Evolutionary conservation across 2,113 vertebrate species (phyloP), one percentile per base, ranked within the genome.

Genomic region (Catharus minimus): DNA sequence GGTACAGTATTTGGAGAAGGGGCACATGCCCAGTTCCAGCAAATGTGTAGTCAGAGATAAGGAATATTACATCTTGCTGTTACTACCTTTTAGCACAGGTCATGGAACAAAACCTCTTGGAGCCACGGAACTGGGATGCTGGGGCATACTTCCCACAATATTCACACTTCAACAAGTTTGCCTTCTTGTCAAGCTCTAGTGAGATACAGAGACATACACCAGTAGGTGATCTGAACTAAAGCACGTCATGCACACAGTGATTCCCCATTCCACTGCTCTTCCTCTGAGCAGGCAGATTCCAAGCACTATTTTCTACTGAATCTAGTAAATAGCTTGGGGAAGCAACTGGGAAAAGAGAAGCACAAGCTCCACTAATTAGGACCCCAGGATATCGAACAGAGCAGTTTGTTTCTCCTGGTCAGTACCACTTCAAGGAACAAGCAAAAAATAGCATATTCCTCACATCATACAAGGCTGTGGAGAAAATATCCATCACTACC

Each of bases 41-140:
- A 44, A 62, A 77, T 0, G 0, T 24, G 15, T 5, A 61, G 61
- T 36, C 74, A 58, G 30, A 81, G 38, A 44, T 68, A 57, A 82
- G 46, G 21, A 71, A 43, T 20, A 69, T 50, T 30, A 61, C 20
- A 27, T 47, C 57, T 76, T 68, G 24, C 38, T 53, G 7, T 69
- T 68, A 27, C 27, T 98, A 99, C 99, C 99, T 99, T 97, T 99
- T 99, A 50, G 99, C 99, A 56, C 99, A 99, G 19, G 99, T 98
- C 96, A 99, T 98, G 75, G 99, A 99, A 94, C 99, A 99, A 96
- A 99, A 99, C 76, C 99, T 98, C 97, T 99, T 99, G 53, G 99
- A 99, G 78, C 99, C 98, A 50, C 98, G 98, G 86, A 99, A 99
- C 94, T 99, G 98, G 76, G 95, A 98, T 75, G 98, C 98, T 17